Evolutionary conservation across 2,797 vertebrate genomes (phyloP).

Genomic region (Sebastes paucispinis): DNA sequence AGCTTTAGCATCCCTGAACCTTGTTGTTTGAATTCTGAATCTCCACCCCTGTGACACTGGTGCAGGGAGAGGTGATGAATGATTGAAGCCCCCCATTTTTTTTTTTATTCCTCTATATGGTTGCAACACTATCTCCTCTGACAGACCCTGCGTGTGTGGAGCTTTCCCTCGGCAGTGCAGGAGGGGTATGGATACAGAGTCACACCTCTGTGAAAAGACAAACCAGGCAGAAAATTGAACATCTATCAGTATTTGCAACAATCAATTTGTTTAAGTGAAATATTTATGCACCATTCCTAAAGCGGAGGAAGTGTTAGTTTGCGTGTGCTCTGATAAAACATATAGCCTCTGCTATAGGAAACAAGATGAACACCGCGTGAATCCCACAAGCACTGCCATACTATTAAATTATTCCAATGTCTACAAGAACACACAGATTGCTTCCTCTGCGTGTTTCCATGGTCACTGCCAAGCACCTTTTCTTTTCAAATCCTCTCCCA

Average conservation of each 20-base stretch:
- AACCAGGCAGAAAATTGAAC: constrained; percentile 73
- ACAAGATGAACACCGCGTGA: constrained; percentile 17
- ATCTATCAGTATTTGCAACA: constrained; percentile 72
- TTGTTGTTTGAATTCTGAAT: constrained; percentile 55
- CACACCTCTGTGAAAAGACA: constrained; percentile 70
- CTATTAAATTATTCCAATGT: constrained; percentile 18
- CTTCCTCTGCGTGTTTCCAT: constrained; percentile 43
- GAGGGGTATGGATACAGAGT: constrained; percentile 56
- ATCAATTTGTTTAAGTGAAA: constrained; percentile 74
- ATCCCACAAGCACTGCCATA: neutral
- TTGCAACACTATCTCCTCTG: constrained; percentile 63
- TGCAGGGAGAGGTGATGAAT: constrained; percentile 64
- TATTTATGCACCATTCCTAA: constrained; percentile 59
- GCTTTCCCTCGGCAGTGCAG: constrained; percentile 31
- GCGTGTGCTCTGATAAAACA: constrained; percentile 14
- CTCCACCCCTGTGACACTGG: constrained; percentile 51
- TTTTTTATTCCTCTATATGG: constrained; percentile 47
- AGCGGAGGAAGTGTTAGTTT: constrained; percentile 8
- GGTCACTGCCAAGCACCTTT: constrained; percentile 49
- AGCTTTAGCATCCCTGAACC: constrained; percentile 41
- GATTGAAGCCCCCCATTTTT: constrained; percentile 56
- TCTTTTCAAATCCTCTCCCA: constrained; percentile 54
- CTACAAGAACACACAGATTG: constrained; percentile 5
- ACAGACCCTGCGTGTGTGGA: constrained; percentile 56
- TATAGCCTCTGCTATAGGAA: neutral